These are phyloP conservation scores for Camelus bactrianus DNA, from an alignment of 2,113 vertebrate species.

Conservation along the genomic window DNA sequence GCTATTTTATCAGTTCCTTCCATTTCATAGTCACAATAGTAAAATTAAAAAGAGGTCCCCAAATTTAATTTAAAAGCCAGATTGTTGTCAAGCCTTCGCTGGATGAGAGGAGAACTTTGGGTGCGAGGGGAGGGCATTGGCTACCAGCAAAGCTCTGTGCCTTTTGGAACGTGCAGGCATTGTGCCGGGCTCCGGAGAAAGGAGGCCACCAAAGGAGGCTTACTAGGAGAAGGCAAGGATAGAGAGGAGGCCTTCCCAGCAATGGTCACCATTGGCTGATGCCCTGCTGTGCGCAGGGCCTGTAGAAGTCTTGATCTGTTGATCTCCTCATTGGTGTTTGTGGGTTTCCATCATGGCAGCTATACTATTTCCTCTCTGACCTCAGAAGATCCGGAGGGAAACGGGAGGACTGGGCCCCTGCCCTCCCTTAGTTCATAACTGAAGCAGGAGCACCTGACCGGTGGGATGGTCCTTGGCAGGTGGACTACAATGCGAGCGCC, in stretches of 20 bases:
- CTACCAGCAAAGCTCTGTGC: not conserved
- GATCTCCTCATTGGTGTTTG: not conserved
- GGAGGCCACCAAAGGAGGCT: not conserved
- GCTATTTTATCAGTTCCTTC: not conserved
- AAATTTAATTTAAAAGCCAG: not conserved
- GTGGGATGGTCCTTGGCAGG: constrained; percentile 85
- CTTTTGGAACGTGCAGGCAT: rapidly evolving
- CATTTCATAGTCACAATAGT: not conserved
- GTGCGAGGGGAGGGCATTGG: not conserved
- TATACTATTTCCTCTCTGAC: not conserved
- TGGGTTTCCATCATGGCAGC: not conserved
- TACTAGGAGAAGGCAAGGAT: not conserved
- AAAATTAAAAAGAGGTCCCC: not conserved
- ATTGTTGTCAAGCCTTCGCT: not conserved
- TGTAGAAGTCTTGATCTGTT: not conserved
- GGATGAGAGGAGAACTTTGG: not conserved
- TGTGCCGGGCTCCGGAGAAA: not conserved
- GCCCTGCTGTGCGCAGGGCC: not conserved
- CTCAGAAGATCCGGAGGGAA: not conserved
- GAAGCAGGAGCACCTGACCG: not conserved
- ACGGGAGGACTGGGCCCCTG: not conserved
- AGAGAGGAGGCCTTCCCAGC: not conserved
- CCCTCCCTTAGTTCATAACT: not conserved
- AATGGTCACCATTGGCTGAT: not conserved
- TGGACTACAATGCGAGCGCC: constrained; percentile 94